Evolutionary conservation across 2,888 invertebrate genomes (phyloP).

Genomic region (Callinectes sapidus): DNA sequence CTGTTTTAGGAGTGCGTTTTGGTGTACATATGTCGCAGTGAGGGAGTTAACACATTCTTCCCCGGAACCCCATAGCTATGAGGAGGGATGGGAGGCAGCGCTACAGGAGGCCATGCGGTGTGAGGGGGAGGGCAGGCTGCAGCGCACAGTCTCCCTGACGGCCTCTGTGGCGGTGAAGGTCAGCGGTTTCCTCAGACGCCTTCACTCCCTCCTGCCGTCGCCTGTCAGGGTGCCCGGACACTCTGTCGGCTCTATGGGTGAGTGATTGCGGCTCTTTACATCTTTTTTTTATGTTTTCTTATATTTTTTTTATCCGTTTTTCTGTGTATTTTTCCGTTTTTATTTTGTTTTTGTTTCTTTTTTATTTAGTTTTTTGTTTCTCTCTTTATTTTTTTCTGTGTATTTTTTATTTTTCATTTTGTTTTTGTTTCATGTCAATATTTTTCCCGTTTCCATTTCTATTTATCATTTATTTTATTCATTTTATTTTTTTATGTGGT

Average conservation of each 20-base stretch:
- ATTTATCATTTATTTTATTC: no score
- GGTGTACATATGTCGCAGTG: no score
- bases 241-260: not conserved
- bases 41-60: no score
- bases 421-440: not conserved
- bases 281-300: no score
- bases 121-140: slow-evolving; percentile 45
- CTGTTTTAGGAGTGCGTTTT: no score
- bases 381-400: not conserved
- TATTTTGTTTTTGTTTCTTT: no score
- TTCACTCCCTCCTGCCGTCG: slow-evolving; percentile 54
- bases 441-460: no score
- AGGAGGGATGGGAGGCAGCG: slow-evolving; percentile 62
- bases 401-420: not conserved
- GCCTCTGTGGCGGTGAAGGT: slow-evolving; percentile 46
- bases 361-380: no score
- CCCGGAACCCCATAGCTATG: slow-evolving; percentile 52
- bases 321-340: no score
- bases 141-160: slow-evolving; percentile 9
- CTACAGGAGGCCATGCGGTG: slow-evolving; percentile 52
- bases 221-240: not conserved
- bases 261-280: no score
- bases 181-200: slow-evolving; percentile 24
- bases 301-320: no score
- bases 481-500: no score